Evolutionary conservation across 2,113 vertebrate species (phyloP).

Genomic region (Leptocoma aspasia): DNA sequence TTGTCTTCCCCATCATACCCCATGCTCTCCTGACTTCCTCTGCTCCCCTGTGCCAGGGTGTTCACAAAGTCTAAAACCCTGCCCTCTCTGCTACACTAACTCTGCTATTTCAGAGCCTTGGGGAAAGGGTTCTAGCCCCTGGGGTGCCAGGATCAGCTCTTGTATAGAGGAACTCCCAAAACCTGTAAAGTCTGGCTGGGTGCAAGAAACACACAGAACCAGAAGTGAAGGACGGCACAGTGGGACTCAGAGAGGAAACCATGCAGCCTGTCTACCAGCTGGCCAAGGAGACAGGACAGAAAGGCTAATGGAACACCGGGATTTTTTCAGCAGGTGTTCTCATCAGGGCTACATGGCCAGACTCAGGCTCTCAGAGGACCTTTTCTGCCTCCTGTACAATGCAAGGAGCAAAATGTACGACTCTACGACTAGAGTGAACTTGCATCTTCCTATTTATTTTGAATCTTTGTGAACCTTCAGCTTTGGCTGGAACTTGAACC

Average conservation of each 20-base stretch:
- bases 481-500: constrained; percentile 20
- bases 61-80: background rate
- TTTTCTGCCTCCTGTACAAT: background rate
- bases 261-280: background rate
- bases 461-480: background rate
- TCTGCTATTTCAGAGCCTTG: background rate
- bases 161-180: background rate
- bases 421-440: background rate
- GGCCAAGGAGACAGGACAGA: background rate
- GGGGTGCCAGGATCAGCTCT: background rate
- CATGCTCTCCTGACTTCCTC: background rate
- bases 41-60: background rate
- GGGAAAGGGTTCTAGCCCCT: background rate
- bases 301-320: background rate
- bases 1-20: background rate
- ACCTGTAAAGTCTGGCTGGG: background rate
- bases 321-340: background rate
- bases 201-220: rapidly evolving
- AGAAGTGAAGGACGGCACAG: background rate
- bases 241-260: background rate
- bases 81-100: background rate
- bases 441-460: background rate
- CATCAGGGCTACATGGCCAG: background rate
- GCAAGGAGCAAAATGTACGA: background rate
- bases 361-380: background rate